These are phyloP conservation scores for Limnephilus lunatus DNA, from an alignment of 2,888 invertebrate genomes.

Conservation along the genomic window DNA sequence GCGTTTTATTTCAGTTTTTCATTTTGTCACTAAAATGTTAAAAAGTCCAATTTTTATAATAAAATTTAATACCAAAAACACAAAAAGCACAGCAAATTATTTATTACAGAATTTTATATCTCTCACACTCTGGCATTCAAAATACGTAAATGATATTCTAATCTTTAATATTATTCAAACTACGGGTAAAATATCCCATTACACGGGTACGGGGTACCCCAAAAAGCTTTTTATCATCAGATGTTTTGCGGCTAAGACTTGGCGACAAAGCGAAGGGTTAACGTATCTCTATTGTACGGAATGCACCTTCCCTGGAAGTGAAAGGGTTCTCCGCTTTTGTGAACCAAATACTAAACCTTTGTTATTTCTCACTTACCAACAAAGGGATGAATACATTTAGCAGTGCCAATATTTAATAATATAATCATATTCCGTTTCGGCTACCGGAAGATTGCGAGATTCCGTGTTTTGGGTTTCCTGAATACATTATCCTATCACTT, in stretches of 20 bases:
- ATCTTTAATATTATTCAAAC: background rate
- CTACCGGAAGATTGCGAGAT: slow-evolving; percentile 7
- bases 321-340: slow-evolving; percentile 14
- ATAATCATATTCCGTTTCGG: slow-evolving; percentile 38
- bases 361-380: slow-evolving; percentile 61
- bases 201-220: slow-evolving; percentile 5
- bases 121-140: background rate
- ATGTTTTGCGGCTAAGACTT: slow-evolving; percentile 53
- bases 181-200: slow-evolving; percentile 23
- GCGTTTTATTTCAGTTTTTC: no score
- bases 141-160: background rate
- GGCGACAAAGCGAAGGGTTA: slow-evolving; percentile 50
- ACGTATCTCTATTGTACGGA: slow-evolving; percentile 33
- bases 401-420: slow-evolving; percentile 61
- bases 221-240: background rate
- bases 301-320: slow-evolving; percentile 38
- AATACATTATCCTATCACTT: slow-evolving; percentile 48
- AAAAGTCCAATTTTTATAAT: no score
- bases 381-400: slow-evolving; percentile 61
- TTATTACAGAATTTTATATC: background rate
- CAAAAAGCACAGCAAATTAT: background rate
- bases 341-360: slow-evolving; percentile 47
- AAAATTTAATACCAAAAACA: no score
- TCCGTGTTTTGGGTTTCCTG: slow-evolving; percentile 20
- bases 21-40: no score